phyloP scores from a whole-genome alignment of 2,888 invertebrate genomes.

The Phragmatobia fuliginosa region DNA sequence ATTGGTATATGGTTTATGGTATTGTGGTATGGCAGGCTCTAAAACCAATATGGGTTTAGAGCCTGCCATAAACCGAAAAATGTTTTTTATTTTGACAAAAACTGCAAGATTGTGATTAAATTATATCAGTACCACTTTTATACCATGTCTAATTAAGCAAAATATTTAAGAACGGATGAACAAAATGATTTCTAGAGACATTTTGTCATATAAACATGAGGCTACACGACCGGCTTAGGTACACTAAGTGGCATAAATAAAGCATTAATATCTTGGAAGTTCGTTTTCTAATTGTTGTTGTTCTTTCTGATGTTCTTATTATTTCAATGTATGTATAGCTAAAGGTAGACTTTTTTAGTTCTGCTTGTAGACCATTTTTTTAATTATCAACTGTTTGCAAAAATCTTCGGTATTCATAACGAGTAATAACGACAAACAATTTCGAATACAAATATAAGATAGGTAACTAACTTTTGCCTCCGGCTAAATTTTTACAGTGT shows the following conservation, averaged over 20 bases:
- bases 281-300: not conserved
- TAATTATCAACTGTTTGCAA: too few species aligned
- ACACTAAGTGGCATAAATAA: not conserved
- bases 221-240: not conserved
- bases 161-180: slow-evolving; percentile 15
- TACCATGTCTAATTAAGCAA: slow-evolving; percentile 51
- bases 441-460: too few species aligned
- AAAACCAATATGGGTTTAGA: too few species aligned
- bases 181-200: not conserved
- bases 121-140: slow-evolving; percentile 23
- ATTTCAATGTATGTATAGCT: not conserved
- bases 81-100: slow-evolving; percentile 8
- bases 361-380: too few species aligned
- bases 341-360: too few species aligned
- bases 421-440: too few species aligned
- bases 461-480: too few species aligned
- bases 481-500: too few species aligned
- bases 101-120: slow-evolving; percentile 26
- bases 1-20: too few species aligned
- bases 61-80: too few species aligned
- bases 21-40: too few species aligned
- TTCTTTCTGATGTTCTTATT: not conserved
- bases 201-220: not conserved
- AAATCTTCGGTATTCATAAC: too few species aligned
- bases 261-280: not conserved